Evolutionary conservation across 30 jellyfish, hydroid and myxozoan genomes (phyloP).

Genomic region (Chrysaora quinquecirrha): DNA sequence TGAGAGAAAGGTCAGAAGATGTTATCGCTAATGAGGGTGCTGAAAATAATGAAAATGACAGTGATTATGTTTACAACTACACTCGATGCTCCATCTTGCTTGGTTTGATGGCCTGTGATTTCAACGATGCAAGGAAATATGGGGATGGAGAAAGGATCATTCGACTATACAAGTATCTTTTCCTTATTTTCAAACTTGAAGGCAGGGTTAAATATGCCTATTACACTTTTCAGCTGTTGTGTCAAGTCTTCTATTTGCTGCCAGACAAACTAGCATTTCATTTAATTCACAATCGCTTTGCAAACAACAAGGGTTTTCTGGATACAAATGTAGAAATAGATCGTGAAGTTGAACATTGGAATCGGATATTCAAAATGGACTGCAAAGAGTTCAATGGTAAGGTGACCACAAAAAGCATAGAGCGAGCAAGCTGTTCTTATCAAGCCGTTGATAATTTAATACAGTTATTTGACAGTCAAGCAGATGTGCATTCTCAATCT

Average conservation of each 20-base stretch:
- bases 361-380: neutral
- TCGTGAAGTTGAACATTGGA: slow-evolving; percentile 15
- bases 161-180: neutral
- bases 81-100: neutral
- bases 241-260: neutral
- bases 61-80: neutral
- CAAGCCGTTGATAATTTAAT: neutral
- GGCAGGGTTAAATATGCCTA: slow-evolving; percentile 1
- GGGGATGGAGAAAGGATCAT: slow-evolving; percentile 22
- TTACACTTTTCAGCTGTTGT: neutral
- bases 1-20: neutral
- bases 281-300: neutral
- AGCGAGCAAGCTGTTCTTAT: neutral
- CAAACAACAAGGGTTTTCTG: neutral
- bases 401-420: neutral
- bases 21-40: too few species aligned
- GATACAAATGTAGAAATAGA: slow-evolving; percentile 6
- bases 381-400: slow-evolving; percentile 10
- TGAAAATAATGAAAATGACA: neutral
- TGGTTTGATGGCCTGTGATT: neutral
- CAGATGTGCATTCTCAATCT: neutral
- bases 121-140: slow-evolving; percentile 5
- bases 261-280: slow-evolving; percentile 13
- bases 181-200: neutral
- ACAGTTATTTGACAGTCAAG: neutral